Evolutionary conservation across 2,888 invertebrate genomes (phyloP).

Genomic region (Blera fallax): DNA sequence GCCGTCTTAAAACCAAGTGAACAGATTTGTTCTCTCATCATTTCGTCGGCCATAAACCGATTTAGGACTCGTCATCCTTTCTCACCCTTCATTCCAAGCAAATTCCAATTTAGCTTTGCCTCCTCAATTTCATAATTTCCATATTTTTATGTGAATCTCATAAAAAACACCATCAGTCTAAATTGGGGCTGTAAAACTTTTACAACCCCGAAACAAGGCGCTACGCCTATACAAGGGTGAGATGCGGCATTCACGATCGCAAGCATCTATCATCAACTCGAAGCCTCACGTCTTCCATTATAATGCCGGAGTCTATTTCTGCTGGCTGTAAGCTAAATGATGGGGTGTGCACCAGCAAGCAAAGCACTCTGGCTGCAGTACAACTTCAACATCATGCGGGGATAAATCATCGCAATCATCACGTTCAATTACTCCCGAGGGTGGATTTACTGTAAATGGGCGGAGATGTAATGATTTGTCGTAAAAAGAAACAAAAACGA

Average conservation of each 20-base stretch:
- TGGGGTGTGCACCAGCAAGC: conserved; percentile 57
- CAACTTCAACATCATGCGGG: conserved; percentile 47
- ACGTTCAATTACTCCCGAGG: conserved; percentile 72
- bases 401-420: conserved; percentile 73
- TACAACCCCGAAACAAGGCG: conserved; percentile 29
- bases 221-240: neutral
- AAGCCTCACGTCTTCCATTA: conserved; percentile 68
- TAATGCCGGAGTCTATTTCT: conserved; percentile 27
- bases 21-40: conserved; percentile 32
- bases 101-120: conserved; percentile 51
- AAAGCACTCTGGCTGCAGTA: conserved; percentile 24
- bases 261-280: conserved; percentile 35
- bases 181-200: conserved; percentile 68
- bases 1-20: neutral
- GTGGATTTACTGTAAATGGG: conserved; percentile 71
- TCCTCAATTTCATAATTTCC: conserved; percentile 70
- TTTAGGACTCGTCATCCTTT: conserved; percentile 12
- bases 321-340: conserved; percentile 49
- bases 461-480: conserved; percentile 72
- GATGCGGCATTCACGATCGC: conserved; percentile 13
- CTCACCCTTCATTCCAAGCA: neutral
- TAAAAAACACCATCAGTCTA: conserved; percentile 70
- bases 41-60: conserved; percentile 35
- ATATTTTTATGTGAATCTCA: conserved; percentile 67
- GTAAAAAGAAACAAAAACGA: conserved; percentile 43